A percentile compares a stretch with the other conserved stretches of the same genome.
Evolutionary conservation across 2,797 vertebrate species (phyloP).

Genomic region (Threskiornis aethiopicus): DNA sequence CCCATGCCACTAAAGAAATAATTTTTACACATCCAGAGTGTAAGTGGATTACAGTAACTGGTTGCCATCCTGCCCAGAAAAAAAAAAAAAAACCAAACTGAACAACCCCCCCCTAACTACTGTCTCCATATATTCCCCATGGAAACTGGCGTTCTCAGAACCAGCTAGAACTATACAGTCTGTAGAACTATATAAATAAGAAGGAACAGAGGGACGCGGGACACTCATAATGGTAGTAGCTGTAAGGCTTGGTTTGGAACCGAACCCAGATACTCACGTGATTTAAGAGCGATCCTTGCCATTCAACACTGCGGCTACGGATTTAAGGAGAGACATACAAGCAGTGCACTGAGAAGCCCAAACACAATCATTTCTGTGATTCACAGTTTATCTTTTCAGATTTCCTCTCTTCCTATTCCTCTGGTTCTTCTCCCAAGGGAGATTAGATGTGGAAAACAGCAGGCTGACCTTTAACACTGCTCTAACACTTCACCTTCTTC

Average conservation of each 20-base stretch:
- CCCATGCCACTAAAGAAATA: not conserved
- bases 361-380: not conserved
- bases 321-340: not conserved
- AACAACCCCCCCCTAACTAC: not conserved
- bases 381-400: not conserved
- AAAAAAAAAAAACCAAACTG: not conserved
- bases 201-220: not conserved
- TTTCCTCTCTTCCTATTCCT: not conserved
- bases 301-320: not conserved
- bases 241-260: not conserved
- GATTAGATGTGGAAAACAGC: not conserved
- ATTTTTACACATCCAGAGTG: not conserved
- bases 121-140: fast-evolving
- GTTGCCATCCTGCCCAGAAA: not conserved
- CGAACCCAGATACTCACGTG: not conserved
- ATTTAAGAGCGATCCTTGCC: not conserved
- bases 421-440: not conserved
- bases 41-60: not conserved
- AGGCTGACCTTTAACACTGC: not conserved
- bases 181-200: fast-evolving
- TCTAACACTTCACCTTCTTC: not conserved
- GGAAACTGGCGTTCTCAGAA: not conserved
- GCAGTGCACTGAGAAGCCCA: not conserved
- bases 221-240: not conserved
- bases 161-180: no score